Evolutionary conservation across 2,888 invertebrate genomes (phyloP).

Genomic region (Scaptomyza reducta): DNA sequence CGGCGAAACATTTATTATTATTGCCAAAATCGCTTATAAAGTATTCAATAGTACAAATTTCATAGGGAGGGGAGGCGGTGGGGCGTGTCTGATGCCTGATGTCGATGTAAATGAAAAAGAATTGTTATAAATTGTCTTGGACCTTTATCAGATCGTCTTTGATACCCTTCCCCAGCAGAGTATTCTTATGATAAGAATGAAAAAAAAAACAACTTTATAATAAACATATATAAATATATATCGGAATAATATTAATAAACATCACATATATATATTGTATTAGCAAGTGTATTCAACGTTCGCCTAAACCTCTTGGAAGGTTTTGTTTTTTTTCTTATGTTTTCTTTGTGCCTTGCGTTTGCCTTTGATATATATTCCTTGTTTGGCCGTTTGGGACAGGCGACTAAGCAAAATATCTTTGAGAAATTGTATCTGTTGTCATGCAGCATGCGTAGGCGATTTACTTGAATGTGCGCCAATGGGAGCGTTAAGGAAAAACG

Average conservation of each 20-base stretch:
- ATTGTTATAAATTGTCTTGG: conserved; percentile 72
- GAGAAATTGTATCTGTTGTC: conserved; percentile 69
- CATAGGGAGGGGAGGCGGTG: neutral
- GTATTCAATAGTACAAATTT: conserved; percentile 69
- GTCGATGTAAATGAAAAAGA: conserved; percentile 65
- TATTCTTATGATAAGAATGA: too few species aligned
- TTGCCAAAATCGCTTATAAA: conserved; percentile 64
- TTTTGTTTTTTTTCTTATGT: neutral
- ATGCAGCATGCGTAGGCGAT: conserved; percentile 66
- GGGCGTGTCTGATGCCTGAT: conserved; percentile 17
- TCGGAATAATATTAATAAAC: too few species aligned
- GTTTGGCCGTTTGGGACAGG: conserved; percentile 40
- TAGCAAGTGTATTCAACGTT: conserved; percentile 1
- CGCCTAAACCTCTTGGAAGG: neutral
- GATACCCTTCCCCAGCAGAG: conserved; percentile 1
- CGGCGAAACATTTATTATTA: conserved; percentile 63
- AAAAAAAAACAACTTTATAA: too few species aligned
- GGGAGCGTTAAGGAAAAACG: neutral
- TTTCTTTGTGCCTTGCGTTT: conserved; percentile 8
- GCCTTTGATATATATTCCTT: conserved; percentile 44
- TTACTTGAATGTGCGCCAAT: conserved; percentile 25
- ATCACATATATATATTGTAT: neutral
- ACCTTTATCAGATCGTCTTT: conserved; percentile 38
- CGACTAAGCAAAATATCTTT: conserved; percentile 44
- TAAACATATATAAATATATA: too few species aligned